Evolutionary conservation across 2,113 vertebrate genomes (phyloP), one percentile per base, ranked within the genome.

Genomic region (Labeo catla): DNA sequence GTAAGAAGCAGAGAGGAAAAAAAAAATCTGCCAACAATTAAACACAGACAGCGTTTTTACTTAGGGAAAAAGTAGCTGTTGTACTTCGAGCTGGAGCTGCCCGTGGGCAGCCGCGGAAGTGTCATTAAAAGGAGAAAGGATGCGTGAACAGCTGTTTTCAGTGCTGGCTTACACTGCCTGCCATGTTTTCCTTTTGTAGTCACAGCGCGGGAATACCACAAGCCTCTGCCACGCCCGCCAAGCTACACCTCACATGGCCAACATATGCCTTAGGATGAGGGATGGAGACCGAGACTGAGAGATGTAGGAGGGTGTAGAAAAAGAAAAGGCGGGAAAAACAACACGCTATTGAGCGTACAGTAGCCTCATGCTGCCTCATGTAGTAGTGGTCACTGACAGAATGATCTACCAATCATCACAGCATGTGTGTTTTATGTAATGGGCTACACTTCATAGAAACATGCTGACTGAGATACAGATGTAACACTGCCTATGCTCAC

Each of bases 21-120:
- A 91, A 89, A 86, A 91, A 92, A 91, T 93, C 94, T 95, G 94
- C 93, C 91, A 94, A 91, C 91, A 93, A 94, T 94, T 95, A 94
- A 93, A 94, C 89, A 90, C 89, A 93, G 93, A 92, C 92, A 87
- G 16, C 87, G 81, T 93, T 93, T 93, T 92, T 93, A 93, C 89
- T 94, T 89, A 86, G 86, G 89, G 88, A 90, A 90, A 89, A 92
- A 92, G 90, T 93, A 92, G 91, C 91, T 92, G 90, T 92, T 92
- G 91, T 93, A 91, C 90, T 91, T 84, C 86, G 87, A 89, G 89
- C 87, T 89, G 86, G 90, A 90, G 91, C 90, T 84, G 91, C 89
- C 91, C 89, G 86, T 90, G 91, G 91, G 92, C 92, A 90, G 91
- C 91, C 76, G 91, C 89, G 90, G 92, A 93, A 93, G 92, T 93